Base-by-base conservation (phyloP, 1,140 invertebrate species). In the Danaus melanippus region DNA sequence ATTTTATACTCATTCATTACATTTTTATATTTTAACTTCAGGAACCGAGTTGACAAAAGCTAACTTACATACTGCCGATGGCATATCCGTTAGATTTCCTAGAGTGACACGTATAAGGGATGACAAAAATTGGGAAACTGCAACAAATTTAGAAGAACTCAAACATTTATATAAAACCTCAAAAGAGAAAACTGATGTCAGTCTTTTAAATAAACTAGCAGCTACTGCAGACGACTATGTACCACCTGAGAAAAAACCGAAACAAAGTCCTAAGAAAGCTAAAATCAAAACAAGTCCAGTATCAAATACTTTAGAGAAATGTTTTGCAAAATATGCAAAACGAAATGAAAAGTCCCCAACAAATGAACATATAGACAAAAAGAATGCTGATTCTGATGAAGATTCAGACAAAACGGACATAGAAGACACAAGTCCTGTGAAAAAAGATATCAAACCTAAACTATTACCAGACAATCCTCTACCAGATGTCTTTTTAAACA, bases 51-150 rank as follows among this genome's bases (percentile, higher is more conserved):
- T 98, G 66, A 96, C 94, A 8, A 92, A 95, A 76, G 88, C 90
- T 4, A 93, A 96, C 47, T 89, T 93, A 11, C 97, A 98, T 72
- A 97, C 96, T 5, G 96, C 96, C 2, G 91, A 93, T 75, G 95
- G 96, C 6, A 97, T 98, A 68, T 97, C 96, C 3, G 96, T 98
- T 46, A 87, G 96, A 64, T 98, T 98, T 88, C 97, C 97, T 5
- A 88, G 97, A 59, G 93, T 98, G 0, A 95, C 95, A 1, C 91
- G 91, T 62, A 92, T 96, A 53, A 89, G 96, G 46, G 82, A 91
- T 62, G 96, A 98, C 74, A 98, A 98, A 87, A 86, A 89, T 50
- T 96, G 95, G 91, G 82, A 94, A 67, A 91, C 92, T 0, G 96
- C 96, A 0, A 98, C 96, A 0, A 92, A 90, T 75, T 81, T 97